These are phyloP conservation scores for Umimayanthus kanabou DNA, from an alignment of 92 coral and sea anemone genomes.

Conservation along the genomic window DNA sequence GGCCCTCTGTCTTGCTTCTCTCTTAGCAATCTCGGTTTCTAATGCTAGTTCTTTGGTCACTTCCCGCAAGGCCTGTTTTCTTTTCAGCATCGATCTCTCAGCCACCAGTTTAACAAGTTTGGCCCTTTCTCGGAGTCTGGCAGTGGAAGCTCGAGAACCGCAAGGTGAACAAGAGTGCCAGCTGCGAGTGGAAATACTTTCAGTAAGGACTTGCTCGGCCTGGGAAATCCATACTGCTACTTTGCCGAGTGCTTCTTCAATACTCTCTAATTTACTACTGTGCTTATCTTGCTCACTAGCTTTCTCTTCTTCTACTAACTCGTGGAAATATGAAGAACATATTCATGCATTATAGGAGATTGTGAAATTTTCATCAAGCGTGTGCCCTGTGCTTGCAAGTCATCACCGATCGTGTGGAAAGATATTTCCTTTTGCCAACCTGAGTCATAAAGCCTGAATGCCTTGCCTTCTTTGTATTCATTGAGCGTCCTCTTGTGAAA, in stretches of 20 bases:
- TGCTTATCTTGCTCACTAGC: background rate
- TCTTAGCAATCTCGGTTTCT: constrained; percentile 37
- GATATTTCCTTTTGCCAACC: constrained; percentile 27
- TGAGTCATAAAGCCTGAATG: constrained; percentile 11
- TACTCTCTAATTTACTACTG: background rate
- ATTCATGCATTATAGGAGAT: background rate
- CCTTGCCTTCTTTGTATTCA: constrained; percentile 33
- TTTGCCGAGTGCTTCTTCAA: background rate
- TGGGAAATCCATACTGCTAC: constrained; percentile 12
- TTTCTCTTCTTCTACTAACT: constrained; percentile 15
- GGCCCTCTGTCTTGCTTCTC: constrained; percentile 38
- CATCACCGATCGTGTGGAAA: background rate
- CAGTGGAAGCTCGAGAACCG: background rate
- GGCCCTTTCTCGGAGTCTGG: background rate
- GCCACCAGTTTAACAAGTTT: constrained; percentile 18
- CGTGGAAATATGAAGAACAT: background rate
- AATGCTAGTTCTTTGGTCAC: constrained; percentile 12
- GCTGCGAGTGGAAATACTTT: background rate
- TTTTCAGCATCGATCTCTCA: constrained; percentile 29
- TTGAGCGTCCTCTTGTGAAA: background rate
- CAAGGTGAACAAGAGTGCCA: background rate
- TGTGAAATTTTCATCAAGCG: background rate
- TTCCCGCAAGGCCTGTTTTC: background rate
- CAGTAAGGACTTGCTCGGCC: background rate
- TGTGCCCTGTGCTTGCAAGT: constrained; percentile 3